Percentiles rank a stretch among this genome's conserved stretches.
Conservation (phyloP, 2,888 invertebrate genomes). For the Perizoma affinitatum region DNA sequence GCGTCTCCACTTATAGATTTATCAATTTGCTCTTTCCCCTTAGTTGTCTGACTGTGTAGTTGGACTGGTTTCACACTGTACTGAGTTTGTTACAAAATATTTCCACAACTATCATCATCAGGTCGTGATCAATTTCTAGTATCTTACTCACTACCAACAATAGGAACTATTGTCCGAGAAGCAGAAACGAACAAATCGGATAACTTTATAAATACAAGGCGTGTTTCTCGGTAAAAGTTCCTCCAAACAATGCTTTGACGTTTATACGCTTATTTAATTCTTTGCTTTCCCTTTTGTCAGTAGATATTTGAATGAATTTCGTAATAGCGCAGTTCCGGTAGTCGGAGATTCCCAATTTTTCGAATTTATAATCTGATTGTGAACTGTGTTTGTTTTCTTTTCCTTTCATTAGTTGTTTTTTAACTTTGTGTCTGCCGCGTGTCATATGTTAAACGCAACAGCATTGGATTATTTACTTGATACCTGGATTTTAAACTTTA, state of each 20-base stretch:
- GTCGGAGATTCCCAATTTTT: constrained; percentile 42
- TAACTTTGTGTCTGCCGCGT: no score
- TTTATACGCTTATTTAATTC: constrained; percentile 61
- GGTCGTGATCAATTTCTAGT: constrained; percentile 57
- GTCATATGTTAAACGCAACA: no score
- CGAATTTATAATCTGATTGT: constrained; percentile 25
- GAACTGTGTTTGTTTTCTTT: constrained; percentile 7
- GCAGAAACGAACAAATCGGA: constrained; percentile 55
- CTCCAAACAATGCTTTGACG: constrained; percentile 63
- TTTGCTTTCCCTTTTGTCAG: constrained; percentile 70
- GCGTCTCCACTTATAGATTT: constrained; percentile 62
- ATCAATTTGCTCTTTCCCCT: constrained; percentile 38
- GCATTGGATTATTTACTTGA: no score
- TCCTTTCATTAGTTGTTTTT: no score
- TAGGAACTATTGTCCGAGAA: constrained; percentile 63
- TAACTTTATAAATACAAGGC: constrained; percentile 61
- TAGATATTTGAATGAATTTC: constrained; percentile 53
- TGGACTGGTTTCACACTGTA: constrained; percentile 29
- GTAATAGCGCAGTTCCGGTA: constrained; percentile 51
- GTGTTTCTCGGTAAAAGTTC: constrained; percentile 66
- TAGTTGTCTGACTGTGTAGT: no score
- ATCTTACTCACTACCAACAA: constrained; percentile 66
- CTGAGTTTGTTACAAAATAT: constrained; percentile 27
- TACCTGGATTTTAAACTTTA: no score
- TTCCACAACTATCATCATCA: not conserved